Evolutionary conservation across 2,888 invertebrate genomes (phyloP).

Genomic region (Eupithecia insigniata): DNA sequence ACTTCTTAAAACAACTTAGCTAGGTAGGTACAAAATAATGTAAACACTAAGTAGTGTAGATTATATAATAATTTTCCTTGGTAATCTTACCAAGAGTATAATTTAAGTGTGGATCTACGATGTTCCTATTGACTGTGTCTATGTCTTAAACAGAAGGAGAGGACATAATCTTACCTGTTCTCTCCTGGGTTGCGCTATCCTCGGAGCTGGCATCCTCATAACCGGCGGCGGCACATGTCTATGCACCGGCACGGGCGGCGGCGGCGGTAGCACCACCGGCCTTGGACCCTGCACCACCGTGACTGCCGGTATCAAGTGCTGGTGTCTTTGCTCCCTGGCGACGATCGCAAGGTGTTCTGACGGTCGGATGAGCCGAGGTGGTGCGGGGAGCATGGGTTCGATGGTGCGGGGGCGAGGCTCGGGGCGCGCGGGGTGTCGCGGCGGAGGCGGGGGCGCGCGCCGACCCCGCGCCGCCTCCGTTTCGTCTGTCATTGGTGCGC

Average conservation of each 20-base stretch:
- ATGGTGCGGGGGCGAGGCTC: conserved; percentile 64
- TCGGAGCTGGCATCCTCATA: conserved; percentile 73
- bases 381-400: conserved; percentile 48
- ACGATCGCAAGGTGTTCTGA: conserved; percentile 76
- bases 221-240: conserved; percentile 72
- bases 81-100: too few relatives aligned
- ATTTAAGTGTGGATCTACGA: too few relatives aligned
- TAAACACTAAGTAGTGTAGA: too few relatives aligned
- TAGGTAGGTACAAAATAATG: too few relatives aligned
- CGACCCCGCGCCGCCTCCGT: conserved; percentile 75
- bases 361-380: conserved; percentile 75
- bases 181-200: conserved; percentile 69
- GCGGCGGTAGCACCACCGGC: conserved; percentile 57
- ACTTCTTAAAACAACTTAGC: too few relatives aligned
- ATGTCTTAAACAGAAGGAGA: background rate
- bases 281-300: conserved; percentile 66
- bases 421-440: conserved; percentile 64
- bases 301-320: conserved; percentile 64
- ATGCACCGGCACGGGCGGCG: conserved; percentile 63
- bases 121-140: background rate
- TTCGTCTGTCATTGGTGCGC: conserved; percentile 81
- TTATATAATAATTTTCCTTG: too few relatives aligned
- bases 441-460: conserved; percentile 74
- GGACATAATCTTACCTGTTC: conserved; percentile 69
- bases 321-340: conserved; percentile 63